Conservation (phyloP, 2,113 vertebrate species). For the Leptobrachium leishanense region DNA sequence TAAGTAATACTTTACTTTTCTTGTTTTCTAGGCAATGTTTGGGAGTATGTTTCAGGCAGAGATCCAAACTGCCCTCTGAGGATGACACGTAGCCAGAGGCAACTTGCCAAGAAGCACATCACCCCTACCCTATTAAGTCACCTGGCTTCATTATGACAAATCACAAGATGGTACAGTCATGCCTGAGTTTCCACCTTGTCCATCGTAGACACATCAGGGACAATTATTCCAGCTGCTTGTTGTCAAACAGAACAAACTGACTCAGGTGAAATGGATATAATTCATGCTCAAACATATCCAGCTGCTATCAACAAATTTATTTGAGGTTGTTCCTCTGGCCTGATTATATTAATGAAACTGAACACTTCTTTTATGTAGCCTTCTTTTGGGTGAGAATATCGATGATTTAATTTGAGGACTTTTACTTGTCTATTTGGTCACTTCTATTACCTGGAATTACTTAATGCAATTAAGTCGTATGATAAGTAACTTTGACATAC, state of each 20-base stretch:
- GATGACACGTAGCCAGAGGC: neutral
- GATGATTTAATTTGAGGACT: neutral
- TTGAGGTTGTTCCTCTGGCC: neutral
- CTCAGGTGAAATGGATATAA: constrained; percentile 24
- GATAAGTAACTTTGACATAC: neutral
- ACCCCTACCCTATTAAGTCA: neutral
- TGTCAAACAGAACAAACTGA: constrained; percentile 26
- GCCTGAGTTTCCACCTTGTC: neutral
- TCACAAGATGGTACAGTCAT: neutral
- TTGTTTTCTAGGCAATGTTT: constrained; percentile 70
- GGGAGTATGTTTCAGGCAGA: constrained; percentile 76
- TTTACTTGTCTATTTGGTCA: no score
- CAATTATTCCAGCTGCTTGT: constrained; percentile 3
- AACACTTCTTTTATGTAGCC: neutral
- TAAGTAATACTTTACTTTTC: no score
- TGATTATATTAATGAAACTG: neutral
- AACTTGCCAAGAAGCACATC: neutral
- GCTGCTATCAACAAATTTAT: neutral
- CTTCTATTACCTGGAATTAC: no score
- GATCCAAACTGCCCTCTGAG: constrained; percentile 72
- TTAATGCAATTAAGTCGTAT: neutral
- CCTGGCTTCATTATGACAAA: constrained; percentile 2
- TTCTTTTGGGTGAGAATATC: neutral
- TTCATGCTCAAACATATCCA: constrained; percentile 6
- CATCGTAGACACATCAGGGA: neutral